phyloP scores from a whole-genome alignment of 2,113 vertebrate species.

The Pogona vitticeps region DNA sequence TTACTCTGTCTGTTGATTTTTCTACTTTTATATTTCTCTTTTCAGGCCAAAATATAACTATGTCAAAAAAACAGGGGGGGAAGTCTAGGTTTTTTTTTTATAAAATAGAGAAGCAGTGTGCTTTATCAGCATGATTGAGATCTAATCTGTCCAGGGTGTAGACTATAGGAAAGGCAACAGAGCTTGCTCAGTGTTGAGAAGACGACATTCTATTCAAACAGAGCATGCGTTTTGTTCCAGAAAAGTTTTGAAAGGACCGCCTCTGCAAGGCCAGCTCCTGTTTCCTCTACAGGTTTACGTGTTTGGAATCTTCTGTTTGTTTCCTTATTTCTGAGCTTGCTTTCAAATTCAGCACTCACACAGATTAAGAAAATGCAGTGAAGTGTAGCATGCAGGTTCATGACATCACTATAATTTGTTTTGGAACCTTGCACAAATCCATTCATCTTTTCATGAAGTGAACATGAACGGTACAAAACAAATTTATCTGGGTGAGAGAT shows the following conservation, averaged over 20 bases:
- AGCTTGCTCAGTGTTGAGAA: no score
- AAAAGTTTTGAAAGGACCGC: no score
- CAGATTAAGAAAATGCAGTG: background rate
- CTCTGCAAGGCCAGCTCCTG: no score
- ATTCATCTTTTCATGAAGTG: background rate
- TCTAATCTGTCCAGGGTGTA: no score
- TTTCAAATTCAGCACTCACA: background rate
- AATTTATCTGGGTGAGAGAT: background rate
- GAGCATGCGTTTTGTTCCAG: no score
- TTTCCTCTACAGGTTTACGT: background rate
- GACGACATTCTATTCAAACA: no score
- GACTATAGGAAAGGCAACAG: no score
- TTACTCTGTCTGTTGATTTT: background rate
- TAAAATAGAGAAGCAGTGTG: no score
- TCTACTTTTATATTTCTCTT: background rate
- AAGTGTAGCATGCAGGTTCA: background rate
- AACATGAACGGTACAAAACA: background rate
- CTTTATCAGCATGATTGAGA: no score
- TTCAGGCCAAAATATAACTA: background rate
- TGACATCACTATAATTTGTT: background rate
- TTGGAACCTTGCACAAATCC: background rate
- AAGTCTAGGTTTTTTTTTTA: background rate
- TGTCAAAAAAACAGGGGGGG: no score
- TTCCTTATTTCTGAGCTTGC: background rate
- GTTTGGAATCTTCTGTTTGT: background rate